Evolutionary conservation across 2,888 invertebrate genomes (phyloP).

Genomic region (Lamproptera curius): DNA sequence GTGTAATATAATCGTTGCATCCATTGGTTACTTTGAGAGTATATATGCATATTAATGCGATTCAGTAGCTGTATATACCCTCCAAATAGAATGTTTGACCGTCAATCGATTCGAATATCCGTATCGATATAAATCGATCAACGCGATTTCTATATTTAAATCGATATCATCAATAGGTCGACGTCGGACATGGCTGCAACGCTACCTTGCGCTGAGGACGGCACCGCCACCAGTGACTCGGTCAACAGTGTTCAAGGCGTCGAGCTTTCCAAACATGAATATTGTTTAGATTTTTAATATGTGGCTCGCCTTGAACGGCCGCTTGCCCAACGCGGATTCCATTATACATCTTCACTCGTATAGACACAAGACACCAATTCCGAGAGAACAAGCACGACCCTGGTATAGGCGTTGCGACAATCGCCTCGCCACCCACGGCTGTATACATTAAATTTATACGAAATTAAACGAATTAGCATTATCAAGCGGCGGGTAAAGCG

Average conservation of each 20-base stretch:
- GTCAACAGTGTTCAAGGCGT: slow-evolving; percentile 43
- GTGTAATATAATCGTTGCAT: too few species aligned
- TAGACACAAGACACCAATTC: slow-evolving; percentile 51
- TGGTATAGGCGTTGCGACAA: slow-evolving; percentile 21
- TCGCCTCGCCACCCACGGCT: slow-evolving; percentile 22
- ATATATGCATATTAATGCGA: too few species aligned
- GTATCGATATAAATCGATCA: too few species aligned
- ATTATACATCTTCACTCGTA: slow-evolving; percentile 46
- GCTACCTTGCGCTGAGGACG: slow-evolving; percentile 47
- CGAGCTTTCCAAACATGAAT: slow-evolving; percentile 56
- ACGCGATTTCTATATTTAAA: too few species aligned
- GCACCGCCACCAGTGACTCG: too few species aligned
- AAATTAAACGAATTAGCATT: slow-evolving; percentile 16
- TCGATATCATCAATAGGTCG: too few species aligned
- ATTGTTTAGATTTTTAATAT: slow-evolving; percentile 62
- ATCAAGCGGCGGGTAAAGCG: slow-evolving; percentile 6
- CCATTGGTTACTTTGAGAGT: too few species aligned
- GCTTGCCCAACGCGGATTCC: slow-evolving; percentile 60
- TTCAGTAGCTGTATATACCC: too few species aligned
- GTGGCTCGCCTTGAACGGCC: slow-evolving; percentile 60
- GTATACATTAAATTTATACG: slow-evolving; percentile 13
- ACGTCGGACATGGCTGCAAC: too few species aligned
- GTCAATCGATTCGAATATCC: too few species aligned
- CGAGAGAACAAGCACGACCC: slow-evolving; percentile 34
- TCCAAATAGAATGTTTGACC: too few species aligned